Conservation (phyloP, 2,888 invertebrate species). For the Gastracanthus pulcherrimus region DNA sequence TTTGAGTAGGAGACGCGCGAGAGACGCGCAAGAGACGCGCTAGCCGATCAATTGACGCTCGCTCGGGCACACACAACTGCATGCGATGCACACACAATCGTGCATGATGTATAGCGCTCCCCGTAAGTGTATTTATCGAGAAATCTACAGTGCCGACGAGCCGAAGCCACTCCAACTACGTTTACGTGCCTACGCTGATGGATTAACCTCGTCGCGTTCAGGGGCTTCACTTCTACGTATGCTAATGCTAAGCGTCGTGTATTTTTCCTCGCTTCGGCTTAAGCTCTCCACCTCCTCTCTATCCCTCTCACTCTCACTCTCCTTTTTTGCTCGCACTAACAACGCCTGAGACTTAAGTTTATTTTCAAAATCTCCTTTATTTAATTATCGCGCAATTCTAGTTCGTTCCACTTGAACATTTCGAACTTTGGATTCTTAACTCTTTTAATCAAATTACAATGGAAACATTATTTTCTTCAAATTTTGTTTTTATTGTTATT, state of each 20-base stretch:
- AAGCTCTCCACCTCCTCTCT: background rate
- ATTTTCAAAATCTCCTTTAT: slow-evolving; percentile 43
- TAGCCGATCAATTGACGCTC: slow-evolving; percentile 30
- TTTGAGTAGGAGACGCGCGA: background rate
- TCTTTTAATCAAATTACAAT: too few species aligned
- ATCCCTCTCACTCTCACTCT: background rate
- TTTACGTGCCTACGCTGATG: slow-evolving; percentile 60
- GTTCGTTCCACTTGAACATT: background rate
- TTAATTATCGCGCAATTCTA: slow-evolving; percentile 4
- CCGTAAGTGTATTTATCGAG: slow-evolving; percentile 51
- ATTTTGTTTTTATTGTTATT: too few species aligned
- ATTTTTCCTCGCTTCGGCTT: slow-evolving; percentile 38
- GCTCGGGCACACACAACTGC: slow-evolving; percentile 6
- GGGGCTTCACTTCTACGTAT: slow-evolving; percentile 53
- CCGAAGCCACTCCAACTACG: slow-evolving; percentile 57
- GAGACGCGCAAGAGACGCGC: too few species aligned
- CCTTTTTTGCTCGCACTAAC: slow-evolving; percentile 4
- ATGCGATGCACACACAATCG: slow-evolving; percentile 32
- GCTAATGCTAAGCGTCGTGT: slow-evolving; percentile 50
- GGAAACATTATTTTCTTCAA: too few species aligned
- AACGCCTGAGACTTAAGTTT: slow-evolving; percentile 13
- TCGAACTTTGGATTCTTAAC: too few species aligned
- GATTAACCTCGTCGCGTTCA: slow-evolving; percentile 59
- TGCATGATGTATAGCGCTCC: slow-evolving; percentile 8
- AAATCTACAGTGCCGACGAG: slow-evolving; percentile 28